Percentiles rank a stretch among this genome's conserved stretches.
These are phyloP conservation scores for Rhinopithecus roxellana DNA, from an alignment of 2,113 vertebrate genomes.

Conservation along the genomic window DNA sequence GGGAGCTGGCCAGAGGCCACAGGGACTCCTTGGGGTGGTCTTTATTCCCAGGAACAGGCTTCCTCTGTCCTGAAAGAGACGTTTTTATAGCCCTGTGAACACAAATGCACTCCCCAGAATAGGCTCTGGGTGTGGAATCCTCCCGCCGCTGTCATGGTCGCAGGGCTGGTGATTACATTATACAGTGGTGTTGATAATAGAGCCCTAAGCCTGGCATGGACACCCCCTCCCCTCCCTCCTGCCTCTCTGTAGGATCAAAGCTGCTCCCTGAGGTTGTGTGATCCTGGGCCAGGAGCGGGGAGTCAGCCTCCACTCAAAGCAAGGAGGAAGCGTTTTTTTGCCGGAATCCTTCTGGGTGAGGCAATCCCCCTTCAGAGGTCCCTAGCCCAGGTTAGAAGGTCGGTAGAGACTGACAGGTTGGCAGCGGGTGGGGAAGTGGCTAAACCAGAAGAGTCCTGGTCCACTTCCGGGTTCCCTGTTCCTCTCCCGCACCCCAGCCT, in stretches of 20 bases:
- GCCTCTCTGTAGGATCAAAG: slow-evolving; percentile 70
- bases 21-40: not conserved
- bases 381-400: slow-evolving; percentile 59
- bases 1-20: not conserved
- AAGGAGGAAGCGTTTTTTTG: slow-evolving; percentile 59
- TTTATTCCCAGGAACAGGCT: not conserved
- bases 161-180: not conserved
- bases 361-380: not conserved
- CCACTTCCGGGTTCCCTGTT: not conserved
- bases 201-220: not conserved
- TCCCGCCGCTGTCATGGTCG: no score
- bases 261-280: slow-evolving; percentile 34
- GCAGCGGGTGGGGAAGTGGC: slow-evolving; percentile 62
- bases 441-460: slow-evolving; percentile 21
- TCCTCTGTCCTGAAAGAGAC: not conserved
- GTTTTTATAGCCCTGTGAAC: not conserved
- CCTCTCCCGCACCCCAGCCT: not conserved
- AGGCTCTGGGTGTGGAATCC: not conserved
- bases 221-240: not conserved
- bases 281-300: slow-evolving; percentile 64
- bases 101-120: not conserved
- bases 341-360: not conserved
- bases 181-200: slow-evolving; percentile 30
- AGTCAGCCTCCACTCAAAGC: not conserved
- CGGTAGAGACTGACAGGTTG: not conserved